Percentiles rank a stretch among this genome's conserved stretches.
phyloP scores from a whole-genome alignment of 2,113 vertebrate species.

The Larimichthys crocea region DNA sequence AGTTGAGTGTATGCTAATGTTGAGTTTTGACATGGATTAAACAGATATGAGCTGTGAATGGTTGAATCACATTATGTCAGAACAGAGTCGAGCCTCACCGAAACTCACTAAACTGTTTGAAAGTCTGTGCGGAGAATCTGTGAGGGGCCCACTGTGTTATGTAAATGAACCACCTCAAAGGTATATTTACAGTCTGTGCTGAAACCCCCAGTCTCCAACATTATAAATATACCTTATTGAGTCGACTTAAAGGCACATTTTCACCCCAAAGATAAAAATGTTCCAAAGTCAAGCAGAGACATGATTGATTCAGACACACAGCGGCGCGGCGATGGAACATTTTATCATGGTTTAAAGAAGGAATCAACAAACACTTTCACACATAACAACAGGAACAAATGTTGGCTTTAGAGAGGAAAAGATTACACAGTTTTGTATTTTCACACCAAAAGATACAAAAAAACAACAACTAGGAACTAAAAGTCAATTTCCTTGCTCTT shows the following conservation, averaged over 20 bases:
- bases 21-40: slow-evolving; percentile 40
- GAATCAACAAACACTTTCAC: slow-evolving; percentile 76
- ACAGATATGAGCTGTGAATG: slow-evolving; percentile 28
- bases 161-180: slow-evolving; percentile 66
- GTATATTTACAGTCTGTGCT: slow-evolving; percentile 47
- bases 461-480: slow-evolving; percentile 43
- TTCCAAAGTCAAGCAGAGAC: slow-evolving; percentile 56
- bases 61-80: slow-evolving; percentile 44
- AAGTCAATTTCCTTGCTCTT: slow-evolving; percentile 59
- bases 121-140: slow-evolving; percentile 43
- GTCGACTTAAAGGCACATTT: slow-evolving; percentile 57
- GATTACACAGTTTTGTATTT: slow-evolving; percentile 65
- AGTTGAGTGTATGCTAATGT: slow-evolving; percentile 17
- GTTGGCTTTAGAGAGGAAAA: slow-evolving; percentile 62
- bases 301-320: slow-evolving; percentile 67
- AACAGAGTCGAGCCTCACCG: slow-evolving; percentile 13
- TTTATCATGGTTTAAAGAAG: slow-evolving; percentile 63
- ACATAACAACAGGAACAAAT: slow-evolving; percentile 77
- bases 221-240: slow-evolving; percentile 49
- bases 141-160: slow-evolving; percentile 62
- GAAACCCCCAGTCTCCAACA: not conserved
- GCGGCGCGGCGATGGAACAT: slow-evolving; percentile 56
- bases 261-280: slow-evolving; percentile 67
- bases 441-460: slow-evolving; percentile 49
- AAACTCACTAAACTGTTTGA: slow-evolving; percentile 56